Conservation (phyloP, 1,140 invertebrate species). For the Drosophila pallidifrons region DNA sequence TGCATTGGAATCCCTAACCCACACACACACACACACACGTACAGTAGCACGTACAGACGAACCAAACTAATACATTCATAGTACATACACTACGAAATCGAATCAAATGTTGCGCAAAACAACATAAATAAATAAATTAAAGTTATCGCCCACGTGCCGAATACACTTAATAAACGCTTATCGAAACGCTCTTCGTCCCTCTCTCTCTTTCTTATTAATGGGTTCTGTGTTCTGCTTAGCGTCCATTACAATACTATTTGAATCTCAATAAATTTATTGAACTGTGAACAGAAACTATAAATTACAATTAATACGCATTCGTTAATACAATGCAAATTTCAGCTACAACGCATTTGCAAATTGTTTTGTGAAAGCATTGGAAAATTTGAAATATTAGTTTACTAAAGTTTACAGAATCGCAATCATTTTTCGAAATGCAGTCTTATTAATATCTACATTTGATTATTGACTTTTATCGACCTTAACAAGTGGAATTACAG, state of each 20-base stretch:
- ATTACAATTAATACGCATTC: constrained; percentile 2
- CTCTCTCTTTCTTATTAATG: background rate
- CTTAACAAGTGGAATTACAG: too few relatives aligned
- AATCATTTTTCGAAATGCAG: too few relatives aligned
- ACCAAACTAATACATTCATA: background rate
- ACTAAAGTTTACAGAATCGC: too few relatives aligned
- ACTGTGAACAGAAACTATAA: background rate
- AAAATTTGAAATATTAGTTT: background rate
- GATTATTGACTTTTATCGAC: too few relatives aligned
- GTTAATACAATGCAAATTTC: background rate
- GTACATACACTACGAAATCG: background rate
- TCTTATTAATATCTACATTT: too few relatives aligned
- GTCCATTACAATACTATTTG: constrained; percentile 9
- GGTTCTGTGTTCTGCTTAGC: background rate
- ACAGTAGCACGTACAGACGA: background rate
- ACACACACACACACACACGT: constrained; percentile 2
- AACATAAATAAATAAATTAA: constrained; percentile 5
- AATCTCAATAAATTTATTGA: background rate
- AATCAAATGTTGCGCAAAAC: constrained; percentile 5
- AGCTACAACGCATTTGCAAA: background rate
- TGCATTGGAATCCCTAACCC: constrained; percentile 10
- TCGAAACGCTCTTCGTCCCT: background rate
- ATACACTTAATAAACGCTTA: background rate
- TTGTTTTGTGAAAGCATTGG: background rate
- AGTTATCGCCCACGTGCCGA: background rate